Base-by-base conservation (phyloP, 2,888 invertebrate species). In the Furcula furcula region DNA sequence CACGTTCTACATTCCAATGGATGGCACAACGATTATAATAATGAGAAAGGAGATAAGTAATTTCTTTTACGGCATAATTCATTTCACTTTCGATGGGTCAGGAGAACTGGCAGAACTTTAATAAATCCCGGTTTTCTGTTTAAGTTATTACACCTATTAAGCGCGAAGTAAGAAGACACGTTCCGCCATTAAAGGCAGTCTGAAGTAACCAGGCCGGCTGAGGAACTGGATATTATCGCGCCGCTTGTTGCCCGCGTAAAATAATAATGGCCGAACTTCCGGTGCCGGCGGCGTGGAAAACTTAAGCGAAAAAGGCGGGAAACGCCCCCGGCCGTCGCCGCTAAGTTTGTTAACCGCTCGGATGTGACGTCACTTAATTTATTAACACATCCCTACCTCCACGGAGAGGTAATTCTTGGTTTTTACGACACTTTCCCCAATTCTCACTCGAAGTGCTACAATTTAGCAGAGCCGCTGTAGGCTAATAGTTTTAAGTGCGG, bases 171-270 rank as follows among this genome's bases (percentile, higher is more conserved):
- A 79, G 82, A 82, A 84, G 85, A 87, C 86, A 86, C 86, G 87
- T 85, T 77, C 78, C 49, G 66, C 82, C 79, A 84, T 86, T 85
- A 86, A 74, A 78, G 72, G 70, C 65, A 69, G 69, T 75, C 75
- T 73, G 57, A 65, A 67, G 63, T 57, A 57, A 71, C 70, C 67
- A 67, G 68, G 68, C 68, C 48, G 48, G 68, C 75, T 72, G 79
- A 70, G 76, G 78, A 77, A 78, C 70, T 65, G 83, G 77, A 84
- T 88, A 89, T 89, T 89, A 89, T 89, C 89, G 88, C 89, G 73
- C 88, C 85, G 89, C 88, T 89, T 89, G 89, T 88, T 85, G 82
- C 79, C 85, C 86, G 89, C 89, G 87, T 89, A 87, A 89, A 89
- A 89, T 89, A 88, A 89, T 89, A 89, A 89, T 89, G 88, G 85